A percentile compares a stretch with the other conserved stretches of the same genome.
Evolutionary conservation across 2,888 invertebrate species (phyloP).

Genomic region (Mongoloraphidia duomilia): DNA sequence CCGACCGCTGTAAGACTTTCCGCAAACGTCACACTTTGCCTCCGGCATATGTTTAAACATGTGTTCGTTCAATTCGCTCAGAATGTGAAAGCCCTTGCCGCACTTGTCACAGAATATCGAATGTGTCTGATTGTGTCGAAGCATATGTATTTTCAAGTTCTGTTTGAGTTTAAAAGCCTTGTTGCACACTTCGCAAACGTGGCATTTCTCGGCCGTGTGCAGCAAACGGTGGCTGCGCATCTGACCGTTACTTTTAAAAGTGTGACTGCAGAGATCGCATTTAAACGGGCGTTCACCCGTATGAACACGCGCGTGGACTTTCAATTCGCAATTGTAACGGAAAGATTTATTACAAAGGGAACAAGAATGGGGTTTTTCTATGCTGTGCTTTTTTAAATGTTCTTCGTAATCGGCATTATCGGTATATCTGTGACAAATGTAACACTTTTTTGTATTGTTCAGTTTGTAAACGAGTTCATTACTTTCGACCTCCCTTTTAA

Average conservation of each 20-base stretch:
- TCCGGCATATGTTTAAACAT: constrained; percentile 9
- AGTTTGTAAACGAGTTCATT: no score
- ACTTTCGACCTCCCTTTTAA: no score
- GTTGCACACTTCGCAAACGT: constrained; percentile 26
- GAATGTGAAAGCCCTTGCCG: constrained; percentile 16
- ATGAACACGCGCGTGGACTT: not conserved
- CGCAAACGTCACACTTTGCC: constrained; percentile 23
- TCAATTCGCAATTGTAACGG: constrained; percentile 9
- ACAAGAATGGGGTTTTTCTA: constrained; percentile 3
- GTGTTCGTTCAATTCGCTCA: constrained; percentile 1
- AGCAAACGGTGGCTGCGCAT: constrained; percentile 21
- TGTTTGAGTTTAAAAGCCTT: constrained; percentile 19
- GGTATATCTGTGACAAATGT: no score
- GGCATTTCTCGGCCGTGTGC: constrained; percentile 27
- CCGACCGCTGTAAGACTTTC: constrained; percentile 30
- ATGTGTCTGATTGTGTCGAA: constrained; percentile 15
- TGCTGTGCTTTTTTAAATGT: no score
- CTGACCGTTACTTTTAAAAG: not conserved
- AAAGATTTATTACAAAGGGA: constrained; percentile 11
- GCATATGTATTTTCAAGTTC: constrained; percentile 21
- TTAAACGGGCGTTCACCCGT: not conserved
- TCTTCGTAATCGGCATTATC: no score
- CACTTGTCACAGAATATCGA: constrained; percentile 17
- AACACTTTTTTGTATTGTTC: no score
- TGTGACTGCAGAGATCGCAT: constrained; percentile 10